phyloP scores from a whole-genome alignment of 2,113 vertebrate genomes.

The Tupaia chinensis region DNA sequence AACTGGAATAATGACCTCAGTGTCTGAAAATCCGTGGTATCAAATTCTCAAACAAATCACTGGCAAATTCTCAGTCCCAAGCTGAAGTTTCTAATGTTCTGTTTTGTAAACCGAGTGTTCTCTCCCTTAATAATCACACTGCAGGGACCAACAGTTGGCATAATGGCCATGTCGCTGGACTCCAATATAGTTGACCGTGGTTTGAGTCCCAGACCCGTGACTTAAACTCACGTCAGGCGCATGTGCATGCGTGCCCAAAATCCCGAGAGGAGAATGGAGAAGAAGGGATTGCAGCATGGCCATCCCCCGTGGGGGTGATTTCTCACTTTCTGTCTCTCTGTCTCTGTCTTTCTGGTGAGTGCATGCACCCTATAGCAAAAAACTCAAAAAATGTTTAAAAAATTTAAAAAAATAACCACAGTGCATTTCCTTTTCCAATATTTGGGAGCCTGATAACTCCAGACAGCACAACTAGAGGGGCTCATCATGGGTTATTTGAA shows the following conservation, averaged over 20 bases:
- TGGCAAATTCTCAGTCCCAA: slow-evolving; percentile 13
- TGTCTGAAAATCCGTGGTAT: slow-evolving; percentile 71
- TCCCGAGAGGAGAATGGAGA: too few species aligned
- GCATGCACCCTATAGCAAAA: too few species aligned
- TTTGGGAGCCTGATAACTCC: background rate
- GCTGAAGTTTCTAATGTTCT: slow-evolving; percentile 4
- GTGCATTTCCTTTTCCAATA: slow-evolving; percentile 14
- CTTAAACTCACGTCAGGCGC: too few species aligned
- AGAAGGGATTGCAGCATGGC: too few species aligned
- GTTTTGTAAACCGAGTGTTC: background rate
- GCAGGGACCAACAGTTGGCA: background rate
- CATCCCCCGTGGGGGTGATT: too few species aligned
- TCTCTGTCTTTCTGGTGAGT: too few species aligned
- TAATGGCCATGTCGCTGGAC: too few species aligned
- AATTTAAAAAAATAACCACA: background rate
- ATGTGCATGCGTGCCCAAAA: too few species aligned
- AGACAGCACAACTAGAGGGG: background rate
- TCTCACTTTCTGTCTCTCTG: too few species aligned
- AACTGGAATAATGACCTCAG: slow-evolving; percentile 68
- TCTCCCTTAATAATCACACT: background rate
- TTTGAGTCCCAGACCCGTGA: too few species aligned
- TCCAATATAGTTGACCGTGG: too few species aligned
- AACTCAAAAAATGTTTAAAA: too few species aligned
- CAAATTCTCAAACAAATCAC: slow-evolving; percentile 75
- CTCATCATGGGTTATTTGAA: background rate